Base-by-base conservation (phyloP, 2,797 vertebrate genomes). In the Smutsia temminckii region DNA sequence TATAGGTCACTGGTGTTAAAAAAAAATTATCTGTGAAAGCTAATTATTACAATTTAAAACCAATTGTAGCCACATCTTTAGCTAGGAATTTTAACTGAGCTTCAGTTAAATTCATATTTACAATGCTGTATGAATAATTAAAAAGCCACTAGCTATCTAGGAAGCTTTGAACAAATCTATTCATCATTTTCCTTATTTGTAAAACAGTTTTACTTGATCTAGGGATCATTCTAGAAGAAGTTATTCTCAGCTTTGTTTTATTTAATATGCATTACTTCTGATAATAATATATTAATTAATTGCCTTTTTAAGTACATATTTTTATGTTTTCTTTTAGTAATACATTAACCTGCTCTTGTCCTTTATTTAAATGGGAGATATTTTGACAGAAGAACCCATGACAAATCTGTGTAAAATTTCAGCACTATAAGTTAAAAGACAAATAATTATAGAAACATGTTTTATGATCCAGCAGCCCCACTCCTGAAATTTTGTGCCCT, bases 301-400 rank as follows among this genome's bases (percentile, higher is more conserved):
- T 91, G 20, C 21, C 11, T 64, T 83, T 49, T 18, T 32, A 81
- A 59, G 74, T 79, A 13, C 71, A 20, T 55, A 80, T 92, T 61
- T n/a, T 89, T 64, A 34, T 93, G n/a, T 91, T 87, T 95, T 88
- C 21, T n/a, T 71, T 71, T 77, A 40, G 37, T 63, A 74, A 40
- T n/a, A 59, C 32, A 4, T 34, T 66, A 89, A 79, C 7, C 34
- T 77, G 20, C 59, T 51, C 34, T 59, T 57, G 14, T 32, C 40
- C 20, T 59, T 85, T 51, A 66, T 49, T 91, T 91, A 84, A 77
- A 32, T 71, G 9, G 12, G 51, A 88, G 55, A 51, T 91, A 78
- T 78, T 51, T 81, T 75, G 66, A 93, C 42, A 61, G 57, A 80
- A 80, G 21, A 66, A 46, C 12, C 34, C 16, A 23, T 88, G 49